These are phyloP conservation scores for Operophtera brumata DNA, from an alignment of 2,888 invertebrate genomes.

Conservation along the genomic window DNA sequence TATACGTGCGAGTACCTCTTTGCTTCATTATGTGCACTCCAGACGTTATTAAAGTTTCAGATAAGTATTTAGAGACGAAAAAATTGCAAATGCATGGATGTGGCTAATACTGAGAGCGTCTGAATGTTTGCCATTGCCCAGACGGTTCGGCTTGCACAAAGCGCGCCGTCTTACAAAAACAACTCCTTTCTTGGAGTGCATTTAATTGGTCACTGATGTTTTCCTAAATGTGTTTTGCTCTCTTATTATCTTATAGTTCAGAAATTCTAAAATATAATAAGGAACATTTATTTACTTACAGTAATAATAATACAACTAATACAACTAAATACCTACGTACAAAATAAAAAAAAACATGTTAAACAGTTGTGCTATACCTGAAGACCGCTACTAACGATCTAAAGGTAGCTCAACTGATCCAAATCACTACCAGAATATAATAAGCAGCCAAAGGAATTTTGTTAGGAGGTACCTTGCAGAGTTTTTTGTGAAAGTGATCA, in stretches of 20 bases:
- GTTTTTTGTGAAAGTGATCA: too few relatives aligned
- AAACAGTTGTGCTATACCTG: too few relatives aligned
- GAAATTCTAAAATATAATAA: not conserved
- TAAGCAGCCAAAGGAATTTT: too few relatives aligned
- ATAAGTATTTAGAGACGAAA: conserved; percentile 52
- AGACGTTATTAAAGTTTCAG: conserved; percentile 40
- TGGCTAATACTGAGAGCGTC: conserved; percentile 48
- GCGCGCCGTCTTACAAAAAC: conserved; percentile 62
- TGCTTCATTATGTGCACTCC: conserved; percentile 13
- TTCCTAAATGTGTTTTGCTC: conserved; percentile 34
- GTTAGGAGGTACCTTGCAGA: too few relatives aligned
- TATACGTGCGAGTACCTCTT: conserved; percentile 10
- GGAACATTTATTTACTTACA: too few relatives aligned
- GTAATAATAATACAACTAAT: too few relatives aligned
- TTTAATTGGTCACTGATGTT: conserved; percentile 57
- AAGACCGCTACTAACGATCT: too few relatives aligned
- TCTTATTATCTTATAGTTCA: not conserved
- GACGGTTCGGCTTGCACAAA: conserved; percentile 66
- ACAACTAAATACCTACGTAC: too few relatives aligned
- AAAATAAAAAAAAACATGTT: too few relatives aligned
- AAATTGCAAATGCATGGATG: conserved; percentile 51
- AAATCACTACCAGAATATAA: too few relatives aligned
- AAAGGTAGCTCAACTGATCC: too few relatives aligned
- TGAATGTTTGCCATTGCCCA: conserved; percentile 60
- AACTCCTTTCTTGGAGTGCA: conserved; percentile 56